Conservation (phyloP, 92 coral and sea anemone species). For the Anthopleura xanthogrammica region DNA sequence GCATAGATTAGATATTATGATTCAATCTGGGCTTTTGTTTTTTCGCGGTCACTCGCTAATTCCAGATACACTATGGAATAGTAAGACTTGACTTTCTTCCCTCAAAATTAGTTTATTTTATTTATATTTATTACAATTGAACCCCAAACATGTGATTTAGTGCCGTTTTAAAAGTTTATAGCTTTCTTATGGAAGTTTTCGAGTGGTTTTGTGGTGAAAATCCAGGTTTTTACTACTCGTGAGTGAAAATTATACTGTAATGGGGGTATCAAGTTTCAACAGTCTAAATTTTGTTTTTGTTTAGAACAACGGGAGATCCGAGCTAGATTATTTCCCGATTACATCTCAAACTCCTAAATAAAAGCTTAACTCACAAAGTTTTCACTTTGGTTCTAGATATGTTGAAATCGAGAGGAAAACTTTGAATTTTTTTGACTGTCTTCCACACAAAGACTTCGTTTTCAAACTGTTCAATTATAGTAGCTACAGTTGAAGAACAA, state of each 20-base stretch:
- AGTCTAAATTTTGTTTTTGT: neutral
- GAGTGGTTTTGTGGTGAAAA: neutral
- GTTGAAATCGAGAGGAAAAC: neutral
- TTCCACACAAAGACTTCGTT: neutral
- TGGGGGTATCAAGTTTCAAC: neutral
- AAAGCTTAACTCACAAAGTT: neutral
- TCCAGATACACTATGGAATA: neutral
- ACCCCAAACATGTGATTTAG: neutral
- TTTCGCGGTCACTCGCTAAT: conserved; percentile 10
- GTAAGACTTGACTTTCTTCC: neutral
- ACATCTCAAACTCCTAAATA: neutral
- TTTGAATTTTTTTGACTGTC: neutral
- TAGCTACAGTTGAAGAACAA: neutral
- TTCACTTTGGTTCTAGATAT: neutral
- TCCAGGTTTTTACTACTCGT: neutral
- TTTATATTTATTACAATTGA: conserved; percentile 1
- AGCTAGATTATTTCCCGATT: neutral
- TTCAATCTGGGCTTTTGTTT: neutral
- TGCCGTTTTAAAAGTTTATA: neutral
- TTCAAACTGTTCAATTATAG: neutral
- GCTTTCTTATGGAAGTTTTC: neutral
- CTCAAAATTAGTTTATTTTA: conserved; percentile 18
- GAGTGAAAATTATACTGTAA: conserved; percentile 7
- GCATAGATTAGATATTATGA: conserved; percentile 7
- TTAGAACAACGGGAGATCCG: neutral